These are phyloP conservation scores for Peromyscus maniculatus DNA, from an alignment of 2,113 vertebrate species.

Conservation along the genomic window DNA sequence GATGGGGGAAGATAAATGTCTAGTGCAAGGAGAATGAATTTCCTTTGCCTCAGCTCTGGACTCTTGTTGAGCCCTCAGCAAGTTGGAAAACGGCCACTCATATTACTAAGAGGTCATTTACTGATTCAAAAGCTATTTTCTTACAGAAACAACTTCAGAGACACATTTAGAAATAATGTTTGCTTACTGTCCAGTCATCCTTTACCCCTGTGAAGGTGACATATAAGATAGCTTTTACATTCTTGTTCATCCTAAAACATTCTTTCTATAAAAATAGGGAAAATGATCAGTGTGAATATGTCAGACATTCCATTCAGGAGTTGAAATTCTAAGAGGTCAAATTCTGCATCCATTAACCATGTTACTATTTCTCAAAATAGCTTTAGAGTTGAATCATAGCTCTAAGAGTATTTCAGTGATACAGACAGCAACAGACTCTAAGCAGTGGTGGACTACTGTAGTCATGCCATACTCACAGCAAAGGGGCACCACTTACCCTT, in stretches of 20 bases:
- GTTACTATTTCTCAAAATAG: not conserved
- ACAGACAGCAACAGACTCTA: not conserved
- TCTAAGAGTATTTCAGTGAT: not conserved
- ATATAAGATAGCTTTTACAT: not conserved
- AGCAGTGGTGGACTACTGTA: not conserved
- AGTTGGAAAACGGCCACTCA: not conserved
- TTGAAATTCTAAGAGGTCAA: conserved; percentile 22
- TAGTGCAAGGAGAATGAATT: not conserved
- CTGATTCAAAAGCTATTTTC: not conserved
- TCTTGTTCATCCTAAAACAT: not conserved
- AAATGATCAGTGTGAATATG: not conserved
- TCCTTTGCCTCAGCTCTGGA: not conserved
- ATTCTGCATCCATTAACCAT: not conserved
- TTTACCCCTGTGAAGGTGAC: not conserved
- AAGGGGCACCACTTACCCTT: not conserved
- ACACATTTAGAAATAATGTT: not conserved
- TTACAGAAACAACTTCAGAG: not conserved
- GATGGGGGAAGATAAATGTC: not conserved
- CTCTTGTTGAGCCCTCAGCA: not conserved
- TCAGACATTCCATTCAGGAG: not conserved
- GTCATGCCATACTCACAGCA: not conserved
- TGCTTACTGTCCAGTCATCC: not conserved
- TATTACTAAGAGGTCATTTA: not conserved
- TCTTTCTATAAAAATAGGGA: not conserved
- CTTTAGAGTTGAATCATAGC: not conserved